phyloP scores from a whole-genome alignment of 2,797 vertebrate species.

The Eidolon dupreanum region DNA sequence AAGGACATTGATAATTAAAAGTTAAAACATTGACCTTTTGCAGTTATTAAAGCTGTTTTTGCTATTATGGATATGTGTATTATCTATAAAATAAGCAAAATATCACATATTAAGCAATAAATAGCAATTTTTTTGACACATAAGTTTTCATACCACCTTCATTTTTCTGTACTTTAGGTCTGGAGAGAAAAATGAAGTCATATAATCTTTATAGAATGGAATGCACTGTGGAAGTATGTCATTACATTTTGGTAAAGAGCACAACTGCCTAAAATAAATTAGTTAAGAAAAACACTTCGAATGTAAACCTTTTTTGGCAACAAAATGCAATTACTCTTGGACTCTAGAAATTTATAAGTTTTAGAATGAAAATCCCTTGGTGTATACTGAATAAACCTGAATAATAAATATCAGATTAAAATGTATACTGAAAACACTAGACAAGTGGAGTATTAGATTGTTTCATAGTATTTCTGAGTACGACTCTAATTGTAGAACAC shows the following conservation, averaged over 20 bases:
- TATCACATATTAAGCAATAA: neutral
- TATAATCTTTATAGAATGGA: constrained; percentile 48
- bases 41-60: constrained; percentile 49
- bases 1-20: constrained; percentile 37
- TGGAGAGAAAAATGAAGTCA: constrained; percentile 52
- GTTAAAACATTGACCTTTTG: constrained; percentile 20
- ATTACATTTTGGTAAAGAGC: constrained; percentile 31
- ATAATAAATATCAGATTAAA: constrained; percentile 63
- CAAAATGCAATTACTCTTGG: constrained; percentile 41
- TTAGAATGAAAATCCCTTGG: constrained; percentile 53
- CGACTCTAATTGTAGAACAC: constrained; percentile 64
- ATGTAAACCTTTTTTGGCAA: constrained; percentile 29
- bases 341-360: constrained; percentile 51
- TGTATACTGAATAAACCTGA: constrained; percentile 12
- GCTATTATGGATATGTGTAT: neutral
- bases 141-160: constrained; percentile 26
- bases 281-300: constrained; percentile 45
- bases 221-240: constrained; percentile 37
- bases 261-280: constrained; percentile 18
- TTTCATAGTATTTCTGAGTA: constrained; percentile 68
- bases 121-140: neutral
- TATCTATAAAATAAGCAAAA: constrained; percentile 47
- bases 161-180: constrained; percentile 37
- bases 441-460: constrained; percentile 38
- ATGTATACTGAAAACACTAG: constrained; percentile 37